Base-by-base conservation (phyloP, 2,797 vertebrate species). In the Nyctibius grandis region DNA sequence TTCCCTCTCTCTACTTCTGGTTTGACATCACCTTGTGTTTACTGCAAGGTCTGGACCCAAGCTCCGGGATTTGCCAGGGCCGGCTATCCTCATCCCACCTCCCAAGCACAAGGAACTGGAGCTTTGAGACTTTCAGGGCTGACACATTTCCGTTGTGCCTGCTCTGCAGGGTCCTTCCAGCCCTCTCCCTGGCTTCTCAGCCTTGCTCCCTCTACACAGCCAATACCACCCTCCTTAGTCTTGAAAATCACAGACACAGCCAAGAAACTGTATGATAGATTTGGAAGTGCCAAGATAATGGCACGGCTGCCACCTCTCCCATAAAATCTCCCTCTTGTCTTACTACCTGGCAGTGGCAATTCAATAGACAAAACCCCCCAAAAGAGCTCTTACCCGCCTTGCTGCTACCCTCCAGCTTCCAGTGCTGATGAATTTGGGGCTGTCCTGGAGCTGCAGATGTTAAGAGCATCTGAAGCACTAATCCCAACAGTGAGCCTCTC, bases 321-420 rank as follows among this genome's bases (percentile, higher is more conserved):
- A 50, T 8, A 54, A 85, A 76, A 61, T 4, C n/a, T 56, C 25
- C 16, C 33, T 50, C 59, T n/a, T 42, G 5, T 45, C 69, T 50
- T n/a, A 13, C 38, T 74, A 33, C 40, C 47, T 47, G 54, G 36
- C 28, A 28, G 36, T 1, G 1, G 16, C 13, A 75, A n/a, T 60
- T 89, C 72, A 18, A 18, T 3, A 69, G 31, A 23, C 26, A 89
- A 4, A 0, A 7, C 5, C 29, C 34, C 2, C 8, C 3, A 2
- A 10, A 70, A 15, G 28, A 86, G 69, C 59, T 84, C 96, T 97
- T 93, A 97, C 97, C 96, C 88, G 72, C n/a, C 88, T 95, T 48
- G 56, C 56, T 83, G 91, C 63, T 75, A 25, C 63, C 63, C 68
- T 75, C 61, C 4, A 0, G 68, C 61, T 88, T 60, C 88, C 79